Evolutionary conservation across 2,797 vertebrate species (phyloP).

Genomic region (Lates japonicus): DNA sequence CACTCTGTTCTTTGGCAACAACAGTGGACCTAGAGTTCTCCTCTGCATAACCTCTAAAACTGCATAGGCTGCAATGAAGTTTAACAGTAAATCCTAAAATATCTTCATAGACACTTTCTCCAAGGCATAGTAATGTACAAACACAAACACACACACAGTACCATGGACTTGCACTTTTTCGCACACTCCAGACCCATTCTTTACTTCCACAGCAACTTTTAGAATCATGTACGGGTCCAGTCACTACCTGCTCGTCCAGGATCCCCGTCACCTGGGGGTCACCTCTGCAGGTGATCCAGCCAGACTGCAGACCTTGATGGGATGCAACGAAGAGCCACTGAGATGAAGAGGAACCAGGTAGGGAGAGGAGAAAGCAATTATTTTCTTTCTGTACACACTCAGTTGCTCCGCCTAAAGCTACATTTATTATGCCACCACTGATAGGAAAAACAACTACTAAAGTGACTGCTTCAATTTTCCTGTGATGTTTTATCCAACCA

Average conservation of each 20-base stretch:
- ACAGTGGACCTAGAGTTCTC: conserved; percentile 28
- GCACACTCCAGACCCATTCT: background rate
- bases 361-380: conserved; percentile 30
- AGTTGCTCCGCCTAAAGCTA: conserved; percentile 24
- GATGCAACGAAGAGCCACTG: conserved; percentile 26
- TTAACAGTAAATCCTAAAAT: conserved; percentile 37
- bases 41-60: conserved; percentile 59
- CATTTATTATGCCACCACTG: conserved; percentile 50
- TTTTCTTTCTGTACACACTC: conserved; percentile 15
- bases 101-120: conserved; percentile 20
- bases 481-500: conserved; percentile 54
- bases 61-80: conserved; percentile 26
- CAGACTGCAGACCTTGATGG: conserved; percentile 18
- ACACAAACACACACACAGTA: background rate
- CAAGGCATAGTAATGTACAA: background rate
- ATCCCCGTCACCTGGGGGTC: conserved; percentile 1
- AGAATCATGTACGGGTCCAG: background rate
- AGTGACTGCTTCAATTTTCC: conserved; percentile 42
- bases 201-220: conserved; percentile 23
- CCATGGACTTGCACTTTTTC: background rate
- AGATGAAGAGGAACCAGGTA: conserved; percentile 3
- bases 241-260: background rate
- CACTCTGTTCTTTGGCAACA: conserved; percentile 45
- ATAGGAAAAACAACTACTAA: conserved; percentile 35
- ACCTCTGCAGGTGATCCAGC: background rate